Percentiles rank a stretch among this genome's conserved stretches.
Evolutionary conservation across 2,113 vertebrate genomes (phyloP).

Genomic region (Solea senegalensis): DNA sequence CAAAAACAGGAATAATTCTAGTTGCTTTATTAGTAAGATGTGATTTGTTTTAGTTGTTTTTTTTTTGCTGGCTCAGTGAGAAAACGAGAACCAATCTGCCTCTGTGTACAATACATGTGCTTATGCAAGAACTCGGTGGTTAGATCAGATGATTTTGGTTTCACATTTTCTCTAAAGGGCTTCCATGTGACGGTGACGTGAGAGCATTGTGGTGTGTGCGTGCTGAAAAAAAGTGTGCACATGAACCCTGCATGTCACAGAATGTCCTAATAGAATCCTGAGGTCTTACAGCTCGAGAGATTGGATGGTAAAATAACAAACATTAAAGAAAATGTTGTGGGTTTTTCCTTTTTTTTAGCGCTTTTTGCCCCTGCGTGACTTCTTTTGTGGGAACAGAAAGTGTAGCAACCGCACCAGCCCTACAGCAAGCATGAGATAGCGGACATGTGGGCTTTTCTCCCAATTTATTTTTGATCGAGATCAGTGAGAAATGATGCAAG

Average conservation of each 20-base stretch:
- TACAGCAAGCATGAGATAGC: neutral
- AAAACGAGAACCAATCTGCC: constrained; percentile 35
- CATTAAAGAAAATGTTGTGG: constrained; percentile 1
- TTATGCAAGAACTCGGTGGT: constrained; percentile 9
- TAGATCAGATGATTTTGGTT: constrained; percentile 70
- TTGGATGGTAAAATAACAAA: constrained; percentile 2
- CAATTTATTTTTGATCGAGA: neutral
- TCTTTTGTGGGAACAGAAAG: constrained; percentile 12
- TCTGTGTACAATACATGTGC: constrained; percentile 28
- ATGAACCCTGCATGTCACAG: neutral
- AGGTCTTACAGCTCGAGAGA: constrained; percentile 9
- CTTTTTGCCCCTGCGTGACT: constrained; percentile 1
- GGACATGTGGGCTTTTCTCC: neutral
- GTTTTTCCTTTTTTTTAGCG: constrained; percentile 4
- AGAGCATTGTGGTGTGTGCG: constrained; percentile 20
- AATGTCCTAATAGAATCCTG: constrained; percentile 1
- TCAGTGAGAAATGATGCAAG: constrained; percentile 24
- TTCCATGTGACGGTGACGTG: constrained; percentile 64
- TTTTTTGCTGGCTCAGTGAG: constrained; percentile 25
- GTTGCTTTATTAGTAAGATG: too few relatives aligned
- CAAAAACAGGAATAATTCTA: neutral
- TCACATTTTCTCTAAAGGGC: constrained; percentile 18
- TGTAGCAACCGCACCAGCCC: constrained; percentile 2
- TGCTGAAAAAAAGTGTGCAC: neutral
- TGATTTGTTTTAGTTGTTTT: neutral